These are phyloP conservation scores for Clunio marinus DNA, from an alignment of 2,888 invertebrate genomes.

Conservation along the genomic window DNA sequence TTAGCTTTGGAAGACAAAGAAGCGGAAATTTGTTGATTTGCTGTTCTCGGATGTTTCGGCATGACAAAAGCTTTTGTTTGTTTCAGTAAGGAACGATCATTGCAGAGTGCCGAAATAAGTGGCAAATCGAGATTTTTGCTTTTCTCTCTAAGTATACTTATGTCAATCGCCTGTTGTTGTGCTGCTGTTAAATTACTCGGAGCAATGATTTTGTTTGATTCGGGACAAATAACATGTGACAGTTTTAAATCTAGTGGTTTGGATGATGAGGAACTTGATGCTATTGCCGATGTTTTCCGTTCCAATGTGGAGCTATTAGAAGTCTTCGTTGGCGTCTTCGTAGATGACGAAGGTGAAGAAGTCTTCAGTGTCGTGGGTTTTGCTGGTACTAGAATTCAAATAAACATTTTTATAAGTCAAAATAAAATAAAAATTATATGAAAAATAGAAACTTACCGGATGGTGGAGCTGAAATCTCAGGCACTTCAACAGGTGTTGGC, in stretches of 20 bases:
- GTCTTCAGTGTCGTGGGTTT: constrained; percentile 29
- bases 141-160: constrained; percentile 78
- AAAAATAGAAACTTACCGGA: constrained; percentile 47
- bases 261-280: constrained; percentile 41
- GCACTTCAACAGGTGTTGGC: constrained; percentile 52
- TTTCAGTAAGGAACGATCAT: constrained; percentile 82
- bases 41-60: constrained; percentile 59
- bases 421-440: background rate
- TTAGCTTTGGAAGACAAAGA: constrained; percentile 56
- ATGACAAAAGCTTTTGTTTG: constrained; percentile 83
- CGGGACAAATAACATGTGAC: constrained; percentile 35
- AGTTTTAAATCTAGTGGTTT: constrained; percentile 18
- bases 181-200: constrained; percentile 42
- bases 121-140: constrained; percentile 87
- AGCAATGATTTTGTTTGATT: constrained; percentile 39
- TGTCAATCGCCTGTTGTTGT: constrained; percentile 58
- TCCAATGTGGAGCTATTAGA: constrained; percentile 47
- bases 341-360: constrained; percentile 25
- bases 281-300: constrained; percentile 53
- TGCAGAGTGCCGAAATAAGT: constrained; percentile 87
- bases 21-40: constrained; percentile 46
- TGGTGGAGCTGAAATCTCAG: constrained; percentile 46
- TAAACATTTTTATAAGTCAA: background rate
- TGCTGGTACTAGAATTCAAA: constrained; percentile 31
- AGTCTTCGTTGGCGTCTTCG: constrained; percentile 1